These are phyloP conservation scores for Dendrolimus kikuchii DNA, from an alignment of 1,140 invertebrate species.

Conservation along the genomic window DNA sequence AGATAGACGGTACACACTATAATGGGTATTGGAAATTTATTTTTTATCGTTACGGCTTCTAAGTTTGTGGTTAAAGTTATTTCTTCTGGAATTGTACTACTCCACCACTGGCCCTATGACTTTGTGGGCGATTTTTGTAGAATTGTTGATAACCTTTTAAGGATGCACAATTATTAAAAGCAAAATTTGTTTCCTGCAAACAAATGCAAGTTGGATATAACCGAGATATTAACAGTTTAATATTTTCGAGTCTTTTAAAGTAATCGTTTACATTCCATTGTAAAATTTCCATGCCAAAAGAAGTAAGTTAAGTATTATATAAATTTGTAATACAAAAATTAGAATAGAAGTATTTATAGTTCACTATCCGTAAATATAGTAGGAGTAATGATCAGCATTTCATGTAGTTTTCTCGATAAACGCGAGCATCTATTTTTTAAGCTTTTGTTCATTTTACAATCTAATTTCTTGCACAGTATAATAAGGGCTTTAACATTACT, in stretches of 20 bases:
- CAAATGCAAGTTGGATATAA: conserved; percentile 20
- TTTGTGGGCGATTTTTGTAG: conserved; percentile 21
- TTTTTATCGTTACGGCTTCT: conserved; percentile 27
- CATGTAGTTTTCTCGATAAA: conserved; percentile 18
- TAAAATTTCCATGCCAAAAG: conserved; percentile 16
- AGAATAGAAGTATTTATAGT: neutral
- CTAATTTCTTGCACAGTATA: conserved; percentile 14
- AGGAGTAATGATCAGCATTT: conserved; percentile 9
- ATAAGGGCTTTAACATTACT: conserved; percentile 17
- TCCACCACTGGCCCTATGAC: conserved; percentile 25
- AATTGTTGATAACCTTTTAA: conserved; percentile 16
- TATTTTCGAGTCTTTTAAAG: conserved; percentile 17
- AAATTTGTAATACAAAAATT: conserved; percentile 6
- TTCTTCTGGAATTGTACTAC: conserved; percentile 21
- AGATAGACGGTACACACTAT: conserved; percentile 35
- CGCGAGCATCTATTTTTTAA: conserved; percentile 25
- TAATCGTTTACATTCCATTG: conserved; percentile 25
- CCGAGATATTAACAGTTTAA: conserved; percentile 17
- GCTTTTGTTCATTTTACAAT: conserved; percentile 17
- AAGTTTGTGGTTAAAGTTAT: conserved; percentile 26
- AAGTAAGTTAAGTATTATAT: conserved; percentile 2
- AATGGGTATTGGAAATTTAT: conserved; percentile 15
- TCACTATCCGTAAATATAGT: neutral
- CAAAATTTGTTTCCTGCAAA: conserved; percentile 38
- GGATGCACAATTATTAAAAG: conserved; percentile 9